These are phyloP conservation scores for Aphelenchoides avenae DNA, from an alignment of 1,140 invertebrate genomes.

Conservation along the genomic window DNA sequence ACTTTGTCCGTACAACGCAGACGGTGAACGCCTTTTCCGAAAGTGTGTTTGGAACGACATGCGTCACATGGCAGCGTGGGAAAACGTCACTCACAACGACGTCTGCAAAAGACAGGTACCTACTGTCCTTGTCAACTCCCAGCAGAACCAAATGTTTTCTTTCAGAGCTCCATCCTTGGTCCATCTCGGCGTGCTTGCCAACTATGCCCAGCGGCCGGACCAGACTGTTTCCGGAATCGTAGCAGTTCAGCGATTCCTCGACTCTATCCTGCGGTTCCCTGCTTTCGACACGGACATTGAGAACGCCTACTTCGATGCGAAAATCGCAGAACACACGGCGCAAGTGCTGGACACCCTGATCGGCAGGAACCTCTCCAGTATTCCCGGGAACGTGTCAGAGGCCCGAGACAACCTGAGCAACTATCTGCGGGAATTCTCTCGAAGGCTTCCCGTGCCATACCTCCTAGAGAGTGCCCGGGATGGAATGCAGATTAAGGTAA, in stretches of 20 bases:
- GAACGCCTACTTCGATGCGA: constrained; percentile 41
- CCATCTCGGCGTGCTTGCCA: constrained; percentile 45
- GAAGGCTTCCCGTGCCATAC: constrained; percentile 37
- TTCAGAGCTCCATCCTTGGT: constrained; percentile 40
- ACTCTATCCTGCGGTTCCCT: constrained; percentile 35
- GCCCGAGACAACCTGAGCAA: constrained; percentile 6
- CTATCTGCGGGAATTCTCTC: constrained; percentile 33
- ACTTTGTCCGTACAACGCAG: constrained; percentile 43
- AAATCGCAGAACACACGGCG: constrained; percentile 46
- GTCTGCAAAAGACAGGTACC: constrained; percentile 38
- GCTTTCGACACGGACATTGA: constrained; percentile 29
- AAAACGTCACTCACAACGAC: constrained; percentile 36
- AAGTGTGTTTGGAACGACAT: constrained; percentile 31
- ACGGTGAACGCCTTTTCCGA: constrained; percentile 29
- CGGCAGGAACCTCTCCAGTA: constrained; percentile 24
- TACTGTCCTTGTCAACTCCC: no score
- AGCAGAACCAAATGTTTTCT: no score
- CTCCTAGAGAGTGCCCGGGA: constrained; percentile 24
- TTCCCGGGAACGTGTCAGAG: constrained; percentile 37
- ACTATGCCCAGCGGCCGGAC: constrained; percentile 40
- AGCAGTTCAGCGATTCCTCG: constrained; percentile 45
- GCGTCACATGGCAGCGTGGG: constrained; percentile 24
- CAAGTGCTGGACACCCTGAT: constrained; percentile 38
- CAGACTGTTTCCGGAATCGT: constrained; percentile 38
- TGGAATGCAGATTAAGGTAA: constrained; percentile 35